Evolutionary conservation across 2,113 vertebrate species (phyloP), one percentile per base, ranked within the genome.

Genomic region (Xerus inauris): DNA sequence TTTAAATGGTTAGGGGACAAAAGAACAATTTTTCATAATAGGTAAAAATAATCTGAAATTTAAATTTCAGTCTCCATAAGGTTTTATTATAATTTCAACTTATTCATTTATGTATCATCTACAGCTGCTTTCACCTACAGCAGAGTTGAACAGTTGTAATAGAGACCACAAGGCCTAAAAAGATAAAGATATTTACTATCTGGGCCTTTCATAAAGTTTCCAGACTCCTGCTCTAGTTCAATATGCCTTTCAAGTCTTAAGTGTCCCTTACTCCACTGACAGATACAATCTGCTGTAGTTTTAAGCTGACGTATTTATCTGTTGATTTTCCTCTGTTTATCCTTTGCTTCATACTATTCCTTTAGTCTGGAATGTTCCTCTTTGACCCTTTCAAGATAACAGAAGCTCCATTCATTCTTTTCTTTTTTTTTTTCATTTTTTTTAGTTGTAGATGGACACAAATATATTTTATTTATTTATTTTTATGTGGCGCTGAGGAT

Each of bases 361-460:
- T 88, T 87, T 89, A 77, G 16, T 65, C 69, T 87, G 12, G 8
- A 89, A 83, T 69, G 24, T 40, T 69, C 28, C 30, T 93, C 38
- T 13, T 84, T 80, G 80, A 4, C 42, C 22, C 51, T 91, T 91
- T 88, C 22, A 79, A 38, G 16, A 69, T 69, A 88, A 95, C 0
- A 94, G 38, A 90, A 94, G 95, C 26, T 9, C 26, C n/a, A 71
- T 13, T 84, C 30, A 51, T 45, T 59, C 77, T 82, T 91, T n/a
- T n/a, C n/a, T n/a, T n/a, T n/a, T n/a, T n/a, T n/a, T n/a, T n/a
- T n/a, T n/a, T n/a, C n/a, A n/a, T n/a, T n/a, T n/a, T n/a, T n/a
- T n/a, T n/a, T n/a, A n/a, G n/a, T n/a, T n/a, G n/a, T n/a, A n/a
- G n/a, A n/a, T n/a, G n/a, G n/a, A n/a, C n/a, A n/a, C n/a, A n/a